Percentiles rank a stretch among this genome's conserved stretches.
These are phyloP conservation scores for Gnathonemus longibarbis DNA, from an alignment of 2,113 vertebrate genomes.

Conservation along the genomic window DNA sequence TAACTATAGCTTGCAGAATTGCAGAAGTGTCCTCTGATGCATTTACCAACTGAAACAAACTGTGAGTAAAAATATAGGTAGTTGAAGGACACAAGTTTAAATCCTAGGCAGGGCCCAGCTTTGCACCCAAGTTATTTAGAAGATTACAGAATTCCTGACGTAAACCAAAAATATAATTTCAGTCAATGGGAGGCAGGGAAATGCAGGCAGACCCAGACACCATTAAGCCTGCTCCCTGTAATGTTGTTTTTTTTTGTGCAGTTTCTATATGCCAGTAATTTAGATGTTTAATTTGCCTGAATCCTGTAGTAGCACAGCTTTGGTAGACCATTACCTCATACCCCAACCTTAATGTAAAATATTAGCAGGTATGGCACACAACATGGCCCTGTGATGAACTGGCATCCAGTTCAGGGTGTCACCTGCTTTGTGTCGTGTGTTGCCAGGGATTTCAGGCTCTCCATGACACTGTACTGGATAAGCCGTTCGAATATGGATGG, in stretches of 20 bases:
- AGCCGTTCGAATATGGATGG: background rate
- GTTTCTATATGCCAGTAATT: background rate
- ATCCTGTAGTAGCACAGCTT: background rate
- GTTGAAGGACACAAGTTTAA: background rate
- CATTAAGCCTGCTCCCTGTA: background rate
- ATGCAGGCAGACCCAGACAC: background rate
- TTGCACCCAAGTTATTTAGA: background rate
- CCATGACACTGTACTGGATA: background rate
- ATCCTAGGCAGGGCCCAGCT: background rate
- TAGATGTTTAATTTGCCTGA: background rate
- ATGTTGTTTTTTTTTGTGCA: background rate
- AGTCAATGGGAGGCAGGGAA: background rate
- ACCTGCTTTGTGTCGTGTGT: background rate
- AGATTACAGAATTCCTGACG: background rate
- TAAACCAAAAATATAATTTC: background rate
- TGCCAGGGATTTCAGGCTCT: background rate
- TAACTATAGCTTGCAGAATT: background rate
- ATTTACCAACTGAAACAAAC: background rate
- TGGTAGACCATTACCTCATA: background rate
- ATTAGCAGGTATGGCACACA: background rate
- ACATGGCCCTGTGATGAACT: background rate
- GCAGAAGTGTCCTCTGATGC: background rate
- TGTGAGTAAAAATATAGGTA: background rate
- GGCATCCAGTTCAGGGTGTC: background rate
- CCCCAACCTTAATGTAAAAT: background rate